These are phyloP conservation scores for Thalassaphorura encarpata DNA, from an alignment of 1,140 invertebrate genomes.

Conservation along the genomic window DNA sequence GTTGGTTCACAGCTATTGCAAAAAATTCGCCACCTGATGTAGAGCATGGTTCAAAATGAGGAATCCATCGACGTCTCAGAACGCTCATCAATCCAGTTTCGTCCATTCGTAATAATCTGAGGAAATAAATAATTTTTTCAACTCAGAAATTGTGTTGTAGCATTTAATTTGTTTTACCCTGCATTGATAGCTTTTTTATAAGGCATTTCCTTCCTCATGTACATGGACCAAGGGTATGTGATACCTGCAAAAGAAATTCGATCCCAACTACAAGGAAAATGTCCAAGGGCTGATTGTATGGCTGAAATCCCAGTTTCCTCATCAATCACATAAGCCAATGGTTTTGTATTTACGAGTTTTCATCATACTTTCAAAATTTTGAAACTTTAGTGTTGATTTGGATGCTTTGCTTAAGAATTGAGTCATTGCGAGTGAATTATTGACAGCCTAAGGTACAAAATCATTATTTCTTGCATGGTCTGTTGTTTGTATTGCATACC, in stretches of 20 bases:
- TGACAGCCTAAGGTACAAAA: neutral
- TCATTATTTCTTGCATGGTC: neutral
- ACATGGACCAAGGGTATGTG: constrained; percentile 5
- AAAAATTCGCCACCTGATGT: neutral
- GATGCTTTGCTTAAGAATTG: neutral
- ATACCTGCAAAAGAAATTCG: neutral
- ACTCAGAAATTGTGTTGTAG: neutral
- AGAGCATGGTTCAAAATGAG: neutral
- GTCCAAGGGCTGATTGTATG: neutral
- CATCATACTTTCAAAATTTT: neutral
- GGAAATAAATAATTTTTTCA: neutral
- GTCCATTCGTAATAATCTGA: neutral
- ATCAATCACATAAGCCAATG: constrained; percentile 4
- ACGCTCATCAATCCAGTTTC: neutral
- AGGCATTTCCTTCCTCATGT: neutral
- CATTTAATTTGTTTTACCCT: neutral
- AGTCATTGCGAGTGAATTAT: neutral
- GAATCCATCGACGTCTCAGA: neutral
- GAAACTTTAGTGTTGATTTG: neutral
- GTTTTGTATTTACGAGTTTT: neutral
- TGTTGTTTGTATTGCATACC: neutral
- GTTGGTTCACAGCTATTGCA: neutral
- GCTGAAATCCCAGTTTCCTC: constrained; percentile 4
- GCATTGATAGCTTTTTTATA: constrained; percentile 2
- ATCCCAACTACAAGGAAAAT: neutral